Evolutionary conservation across 2,797 vertebrate species (phyloP).

Genomic region (Cirrhinus mrigala): DNA sequence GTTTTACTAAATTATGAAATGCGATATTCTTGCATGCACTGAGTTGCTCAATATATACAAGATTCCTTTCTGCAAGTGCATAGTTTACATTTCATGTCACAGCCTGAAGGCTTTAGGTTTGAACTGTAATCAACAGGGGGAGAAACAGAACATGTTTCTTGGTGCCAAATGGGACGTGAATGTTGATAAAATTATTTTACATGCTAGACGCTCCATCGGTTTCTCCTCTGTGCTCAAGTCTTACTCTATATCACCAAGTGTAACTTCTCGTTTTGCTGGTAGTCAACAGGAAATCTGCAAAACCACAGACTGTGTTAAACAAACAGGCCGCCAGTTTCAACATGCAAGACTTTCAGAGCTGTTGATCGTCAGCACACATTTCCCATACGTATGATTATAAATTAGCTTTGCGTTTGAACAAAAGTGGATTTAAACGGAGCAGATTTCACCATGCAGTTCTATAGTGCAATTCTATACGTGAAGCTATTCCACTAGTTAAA

Average conservation of each 20-base stretch:
- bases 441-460: not conserved
- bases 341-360: constrained; percentile 67
- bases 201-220: not conserved
- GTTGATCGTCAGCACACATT: constrained; percentile 53
- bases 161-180: not conserved
- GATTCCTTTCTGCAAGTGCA: not conserved
- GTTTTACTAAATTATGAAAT: not conserved
- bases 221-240: not conserved
- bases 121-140: not conserved
- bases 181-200: not conserved
- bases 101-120: constrained; percentile 1
- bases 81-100: constrained; percentile 12
- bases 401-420: constrained; percentile 11
- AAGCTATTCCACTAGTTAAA: constrained; percentile 43
- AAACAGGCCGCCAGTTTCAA: constrained; percentile 76
- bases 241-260: constrained; percentile 28
- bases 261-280: constrained; percentile 78
- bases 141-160: not conserved
- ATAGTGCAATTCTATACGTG: not conserved
- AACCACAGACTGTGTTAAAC: constrained; percentile 77
- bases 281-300: constrained; percentile 84
- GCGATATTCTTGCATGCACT: not conserved
- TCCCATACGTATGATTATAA: constrained; percentile 34
- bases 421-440: not conserved
- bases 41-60: constrained; percentile 6